Evolutionary conservation across 1,140 invertebrate genomes (phyloP).

Genomic region (Cydia strobilella): DNA sequence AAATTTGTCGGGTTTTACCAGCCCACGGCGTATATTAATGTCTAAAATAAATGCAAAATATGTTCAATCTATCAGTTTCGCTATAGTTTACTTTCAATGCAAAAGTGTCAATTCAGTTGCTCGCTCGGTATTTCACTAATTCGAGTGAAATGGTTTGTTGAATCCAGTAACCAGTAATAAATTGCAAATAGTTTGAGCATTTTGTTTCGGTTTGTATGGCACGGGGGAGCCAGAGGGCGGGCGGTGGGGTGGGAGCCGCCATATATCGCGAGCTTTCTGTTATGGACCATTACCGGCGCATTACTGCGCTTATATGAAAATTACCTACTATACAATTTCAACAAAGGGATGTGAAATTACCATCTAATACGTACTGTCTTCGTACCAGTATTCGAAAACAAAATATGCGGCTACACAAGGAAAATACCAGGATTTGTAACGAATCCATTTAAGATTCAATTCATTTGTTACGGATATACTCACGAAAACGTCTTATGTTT

Average conservation of each 20-base stretch:
- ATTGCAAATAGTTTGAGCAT: slow-evolving; percentile 48
- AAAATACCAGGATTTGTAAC: slow-evolving; percentile 5
- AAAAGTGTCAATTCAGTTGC: slow-evolving; percentile 39
- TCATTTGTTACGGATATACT: slow-evolving; percentile 4
- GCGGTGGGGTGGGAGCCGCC: slow-evolving; percentile 18
- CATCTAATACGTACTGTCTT: slow-evolving; percentile 39
- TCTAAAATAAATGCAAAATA: slow-evolving; percentile 1
- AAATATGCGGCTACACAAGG: background rate
- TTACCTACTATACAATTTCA: slow-evolving; percentile 53
- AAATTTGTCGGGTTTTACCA: too few relatives aligned
- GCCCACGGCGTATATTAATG: background rate
- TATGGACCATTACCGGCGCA: slow-evolving; percentile 56
- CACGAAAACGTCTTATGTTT: background rate
- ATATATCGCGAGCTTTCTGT: slow-evolving; percentile 53
- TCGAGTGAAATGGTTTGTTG: slow-evolving; percentile 43
- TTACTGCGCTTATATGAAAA: slow-evolving; percentile 54
- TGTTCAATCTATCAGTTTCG: slow-evolving; percentile 1
- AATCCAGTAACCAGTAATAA: slow-evolving; percentile 50
- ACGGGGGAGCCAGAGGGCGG: slow-evolving; percentile 15
- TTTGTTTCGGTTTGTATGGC: slow-evolving; percentile 46
- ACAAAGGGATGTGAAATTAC: slow-evolving; percentile 45
- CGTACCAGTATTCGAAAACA: slow-evolving; percentile 6
- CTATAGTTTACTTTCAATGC: slow-evolving; percentile 9
- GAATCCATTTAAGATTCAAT: slow-evolving; percentile 31
- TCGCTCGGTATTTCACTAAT: slow-evolving; percentile 42